These are phyloP conservation scores for Ectropis grisescens DNA, from an alignment of 1,140 invertebrate species.

Conservation along the genomic window DNA sequence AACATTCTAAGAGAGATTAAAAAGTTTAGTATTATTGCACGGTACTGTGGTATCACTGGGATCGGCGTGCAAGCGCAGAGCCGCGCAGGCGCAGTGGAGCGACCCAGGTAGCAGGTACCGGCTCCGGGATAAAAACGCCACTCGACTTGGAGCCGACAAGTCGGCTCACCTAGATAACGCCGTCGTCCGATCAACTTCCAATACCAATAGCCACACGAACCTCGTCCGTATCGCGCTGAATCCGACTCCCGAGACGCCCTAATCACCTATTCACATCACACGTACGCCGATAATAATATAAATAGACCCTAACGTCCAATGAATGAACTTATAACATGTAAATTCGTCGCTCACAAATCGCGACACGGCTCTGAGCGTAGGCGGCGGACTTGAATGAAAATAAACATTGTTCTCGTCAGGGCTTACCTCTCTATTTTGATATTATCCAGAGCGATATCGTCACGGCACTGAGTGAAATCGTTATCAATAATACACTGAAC, in stretches of 20 bases:
- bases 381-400: conserved; percentile 58
- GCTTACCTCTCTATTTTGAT: conserved; percentile 63
- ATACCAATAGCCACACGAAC: not conserved
- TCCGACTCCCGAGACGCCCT: conserved; percentile 23
- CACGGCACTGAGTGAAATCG: conserved; percentile 37
- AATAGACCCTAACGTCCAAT: conserved; percentile 47
- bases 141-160: conserved; percentile 55
- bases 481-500: conserved; percentile 36
- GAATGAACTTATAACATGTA: conserved; percentile 65
- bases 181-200: conserved; percentile 21
- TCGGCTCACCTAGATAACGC: conserved; percentile 57
- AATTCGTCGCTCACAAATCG: conserved; percentile 64
- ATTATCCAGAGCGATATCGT: conserved; percentile 53
- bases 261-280: conserved; percentile 49
- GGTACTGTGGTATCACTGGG: conserved; percentile 32
- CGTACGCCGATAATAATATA: conserved; percentile 50
- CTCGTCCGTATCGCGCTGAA: conserved; percentile 19
- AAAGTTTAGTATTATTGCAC: too few relatives aligned
- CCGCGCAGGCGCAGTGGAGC: conserved; percentile 12
- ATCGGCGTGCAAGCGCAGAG: conserved; percentile 31
- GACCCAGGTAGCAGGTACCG: conserved; percentile 58
- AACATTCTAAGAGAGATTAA: too few relatives aligned
- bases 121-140: conserved; percentile 64
- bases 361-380: conserved; percentile 52
- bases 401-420: conserved; percentile 33